These are phyloP conservation scores for Spilarctia lutea DNA, from an alignment of 2,888 invertebrate species.

Conservation along the genomic window DNA sequence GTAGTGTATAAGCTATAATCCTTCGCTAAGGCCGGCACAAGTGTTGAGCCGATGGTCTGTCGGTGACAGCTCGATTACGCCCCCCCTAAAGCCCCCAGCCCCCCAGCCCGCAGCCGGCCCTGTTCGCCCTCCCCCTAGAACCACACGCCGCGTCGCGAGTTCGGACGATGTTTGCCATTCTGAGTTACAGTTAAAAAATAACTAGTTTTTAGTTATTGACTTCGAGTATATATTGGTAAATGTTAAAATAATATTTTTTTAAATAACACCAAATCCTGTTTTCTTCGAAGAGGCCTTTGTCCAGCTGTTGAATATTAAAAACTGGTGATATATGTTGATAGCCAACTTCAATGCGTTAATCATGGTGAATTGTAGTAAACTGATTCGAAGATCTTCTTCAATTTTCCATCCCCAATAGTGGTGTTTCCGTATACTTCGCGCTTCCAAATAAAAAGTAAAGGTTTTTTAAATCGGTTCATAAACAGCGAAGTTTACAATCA, in stretches of 20 bases:
- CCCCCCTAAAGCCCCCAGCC: slow-evolving; percentile 29
- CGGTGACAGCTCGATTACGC: slow-evolving; percentile 62
- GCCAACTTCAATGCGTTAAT: too few relatives aligned
- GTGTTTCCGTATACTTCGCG: too few relatives aligned
- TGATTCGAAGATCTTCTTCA: too few relatives aligned
- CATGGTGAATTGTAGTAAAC: too few relatives aligned
- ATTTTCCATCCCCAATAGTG: too few relatives aligned
- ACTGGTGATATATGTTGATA: too few relatives aligned
- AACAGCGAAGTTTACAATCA: too few relatives aligned
- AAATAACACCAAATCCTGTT: background rate
- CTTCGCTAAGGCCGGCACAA: slow-evolving; percentile 56
- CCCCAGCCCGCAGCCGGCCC: slow-evolving; percentile 19
- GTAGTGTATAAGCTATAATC: slow-evolving; percentile 55
- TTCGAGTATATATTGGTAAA: background rate
- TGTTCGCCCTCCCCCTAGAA: slow-evolving; percentile 2
- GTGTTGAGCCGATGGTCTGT: slow-evolving; percentile 57
- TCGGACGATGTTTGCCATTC: slow-evolving; percentile 48
- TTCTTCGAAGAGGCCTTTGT: too few relatives aligned
- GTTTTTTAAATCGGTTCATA: too few relatives aligned
- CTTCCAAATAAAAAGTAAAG: too few relatives aligned
- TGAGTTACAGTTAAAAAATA: slow-evolving; percentile 37
- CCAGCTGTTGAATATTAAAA: too few relatives aligned
- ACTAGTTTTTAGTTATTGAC: slow-evolving; percentile 19
- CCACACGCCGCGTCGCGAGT: slow-evolving; percentile 40
- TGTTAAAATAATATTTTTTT: background rate